These are phyloP conservation scores for Ranitomeya imitator DNA, from an alignment of 2,113 vertebrate genomes.

Conservation along the genomic window DNA sequence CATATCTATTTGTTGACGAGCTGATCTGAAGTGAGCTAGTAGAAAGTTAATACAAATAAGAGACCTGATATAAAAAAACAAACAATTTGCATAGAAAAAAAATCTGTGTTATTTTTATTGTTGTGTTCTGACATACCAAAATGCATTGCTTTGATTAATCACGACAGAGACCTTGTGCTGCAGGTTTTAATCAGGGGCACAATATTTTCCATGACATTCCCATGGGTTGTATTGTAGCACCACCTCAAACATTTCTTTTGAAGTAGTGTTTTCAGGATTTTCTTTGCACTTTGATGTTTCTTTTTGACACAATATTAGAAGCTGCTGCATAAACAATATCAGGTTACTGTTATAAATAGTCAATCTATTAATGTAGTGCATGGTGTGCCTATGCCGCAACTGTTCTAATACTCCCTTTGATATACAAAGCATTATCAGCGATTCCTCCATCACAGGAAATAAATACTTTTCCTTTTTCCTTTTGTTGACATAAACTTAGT, in stretches of 20 bases:
- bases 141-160: background rate
- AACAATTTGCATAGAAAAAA: background rate
- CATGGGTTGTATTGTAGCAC: background rate
- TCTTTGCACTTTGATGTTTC: constrained; percentile 23
- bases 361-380: constrained; percentile 6
- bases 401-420: background rate
- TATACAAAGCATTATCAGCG: background rate
- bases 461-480: background rate
- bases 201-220: background rate
- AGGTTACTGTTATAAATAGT: constrained; percentile 41
- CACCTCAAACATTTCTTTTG: constrained; percentile 27
- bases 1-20: background rate
- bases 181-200: background rate
- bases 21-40: background rate
- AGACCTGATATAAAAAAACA: background rate
- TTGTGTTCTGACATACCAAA: background rate
- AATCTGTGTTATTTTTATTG: background rate
- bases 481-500: background rate
- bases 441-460: background rate
- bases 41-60: background rate
- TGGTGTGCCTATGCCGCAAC: background rate
- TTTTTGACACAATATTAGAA: constrained; percentile 60
- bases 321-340: constrained; percentile 49
- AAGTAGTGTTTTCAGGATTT: constrained; percentile 15
- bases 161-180: background rate